Percentiles rank a stretch among this genome's conserved stretches.
phyloP scores from a whole-genome alignment of 2,888 invertebrate species.

The Caenorhabditis sp. region DNA sequence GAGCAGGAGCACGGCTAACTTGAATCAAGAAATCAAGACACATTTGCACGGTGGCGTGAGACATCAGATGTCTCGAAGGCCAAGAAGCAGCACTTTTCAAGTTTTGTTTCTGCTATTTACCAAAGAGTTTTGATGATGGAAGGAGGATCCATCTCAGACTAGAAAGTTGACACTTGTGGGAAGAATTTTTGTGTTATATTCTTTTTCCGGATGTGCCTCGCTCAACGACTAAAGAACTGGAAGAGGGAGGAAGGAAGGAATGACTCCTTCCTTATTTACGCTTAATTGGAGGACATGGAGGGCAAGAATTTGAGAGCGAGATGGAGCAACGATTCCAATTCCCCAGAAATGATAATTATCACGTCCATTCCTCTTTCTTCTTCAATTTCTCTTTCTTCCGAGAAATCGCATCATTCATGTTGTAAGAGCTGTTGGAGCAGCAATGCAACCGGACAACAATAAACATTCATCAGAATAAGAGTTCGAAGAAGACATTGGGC shows the following conservation, averaged over 20 bases:
- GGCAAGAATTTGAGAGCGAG: neutral
- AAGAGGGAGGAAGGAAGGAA: neutral
- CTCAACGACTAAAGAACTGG: slow-evolving; percentile 49
- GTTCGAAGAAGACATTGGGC: slow-evolving; percentile 16
- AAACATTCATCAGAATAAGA: slow-evolving; percentile 33
- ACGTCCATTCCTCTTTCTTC: slow-evolving; percentile 25
- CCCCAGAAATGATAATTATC: slow-evolving; percentile 32
- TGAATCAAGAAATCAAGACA: slow-evolving; percentile 39
- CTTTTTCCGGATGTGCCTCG: slow-evolving; percentile 15
- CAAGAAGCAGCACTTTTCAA: slow-evolving; percentile 14
- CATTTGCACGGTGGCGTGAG: slow-evolving; percentile 35
- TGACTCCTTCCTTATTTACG: slow-evolving; percentile 9
- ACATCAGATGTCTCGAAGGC: slow-evolving; percentile 10
- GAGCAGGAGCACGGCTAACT: slow-evolving; percentile 10
- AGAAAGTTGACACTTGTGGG: slow-evolving; percentile 55
- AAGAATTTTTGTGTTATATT: slow-evolving; percentile 41
- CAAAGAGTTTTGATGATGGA: slow-evolving; percentile 9
- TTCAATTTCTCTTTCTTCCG: neutral
- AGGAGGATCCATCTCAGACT: slow-evolving; percentile 18
- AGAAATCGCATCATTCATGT: neutral
- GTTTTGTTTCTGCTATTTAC: slow-evolving; percentile 1
- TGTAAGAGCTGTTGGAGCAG: slow-evolving; percentile 1
- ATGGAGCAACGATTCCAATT: slow-evolving; percentile 5
- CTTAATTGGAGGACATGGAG: slow-evolving; percentile 41
- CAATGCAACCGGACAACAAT: neutral